Evolutionary conservation across 2,797 vertebrate species (phyloP), one percentile per base, ranked within the genome.

Genomic region (Sternarchorhynchus goeldii): DNA sequence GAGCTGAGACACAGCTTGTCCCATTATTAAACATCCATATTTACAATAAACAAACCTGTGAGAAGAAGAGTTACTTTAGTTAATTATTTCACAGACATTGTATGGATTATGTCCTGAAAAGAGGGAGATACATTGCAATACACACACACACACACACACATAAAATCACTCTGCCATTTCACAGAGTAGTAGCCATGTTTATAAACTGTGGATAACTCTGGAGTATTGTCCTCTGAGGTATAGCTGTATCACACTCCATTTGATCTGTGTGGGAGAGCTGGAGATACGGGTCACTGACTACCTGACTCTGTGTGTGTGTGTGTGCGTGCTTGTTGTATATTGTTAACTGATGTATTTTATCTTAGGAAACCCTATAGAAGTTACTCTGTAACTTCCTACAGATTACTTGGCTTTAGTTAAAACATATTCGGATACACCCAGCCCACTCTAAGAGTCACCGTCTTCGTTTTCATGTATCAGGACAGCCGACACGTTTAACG

Each of bases 301-400:
- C 64, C 31, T 73, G 68, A 77, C 55, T 56, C 6, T 69, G 20
- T 70, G 67, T 68, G 57, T n/a, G 57, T 58, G 57, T n/a, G 21
- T 62, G 21, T 31, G 21, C 10, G 3, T 41, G 39, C 10, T 6
- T 41, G 39, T 41, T 45, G 5, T 45, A 2, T 67, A 81, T 83
- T 73, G 75, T 83, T 75, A 81, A 83, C 70, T 71, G 65, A 80
- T 81, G 63, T 78, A 75, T 78, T 83, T 66, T 39, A 29, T 63
- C 77, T 78, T 70, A 56, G 75, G 62, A 39, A 55, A 73, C 18
- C 34, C 53, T n/a, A 25, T 25, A 58, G 31, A 45, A 69, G 75
- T 74, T 69, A 69, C 17, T n/a, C 20, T 74, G 8, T 41, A 41
- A 73, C 63, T 57, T 75, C 73, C 80, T 73, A 41, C 41, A 65